These are phyloP conservation scores for Acrobasis repandana DNA, from an alignment of 2,888 invertebrate genomes.

Conservation along the genomic window DNA sequence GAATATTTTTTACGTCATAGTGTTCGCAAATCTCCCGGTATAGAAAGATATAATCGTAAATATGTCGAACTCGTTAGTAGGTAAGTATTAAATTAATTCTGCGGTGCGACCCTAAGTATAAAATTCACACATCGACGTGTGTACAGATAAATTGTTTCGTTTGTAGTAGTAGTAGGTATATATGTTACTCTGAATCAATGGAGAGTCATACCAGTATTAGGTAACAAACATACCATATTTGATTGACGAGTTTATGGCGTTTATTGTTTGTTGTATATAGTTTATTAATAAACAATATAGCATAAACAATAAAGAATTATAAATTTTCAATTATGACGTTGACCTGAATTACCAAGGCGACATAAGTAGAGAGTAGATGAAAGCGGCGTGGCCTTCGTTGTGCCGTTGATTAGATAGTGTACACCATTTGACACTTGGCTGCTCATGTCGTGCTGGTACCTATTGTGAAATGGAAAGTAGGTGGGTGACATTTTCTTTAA, in stretches of 20 bases:
- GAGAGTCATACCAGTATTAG: not conserved
- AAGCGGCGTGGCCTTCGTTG: slow-evolving; percentile 16
- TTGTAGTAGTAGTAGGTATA: too few relatives aligned
- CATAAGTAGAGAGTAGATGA: slow-evolving; percentile 18
- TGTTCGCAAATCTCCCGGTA: too few relatives aligned
- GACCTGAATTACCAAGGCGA: slow-evolving; percentile 19
- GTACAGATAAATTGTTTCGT: too few relatives aligned
- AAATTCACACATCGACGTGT: too few relatives aligned
- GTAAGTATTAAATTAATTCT: too few relatives aligned
- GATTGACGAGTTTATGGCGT: not conserved
- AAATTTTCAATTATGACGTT: slow-evolving; percentile 15
- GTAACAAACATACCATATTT: not conserved
- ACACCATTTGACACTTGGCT: slow-evolving; percentile 16
- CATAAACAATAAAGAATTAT: slow-evolving; percentile 15
- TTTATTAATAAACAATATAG: slow-evolving; percentile 6
- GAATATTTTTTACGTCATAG: too few relatives aligned
- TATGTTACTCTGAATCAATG: too few relatives aligned
- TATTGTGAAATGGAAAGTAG: slow-evolving; percentile 12
- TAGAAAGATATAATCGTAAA: too few relatives aligned
- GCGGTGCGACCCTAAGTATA: too few relatives aligned
- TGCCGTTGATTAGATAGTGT: slow-evolving; percentile 16
- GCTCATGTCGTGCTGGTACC: slow-evolving; percentile 16
- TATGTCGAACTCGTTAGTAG: too few relatives aligned
- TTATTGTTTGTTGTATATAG: too few relatives aligned
- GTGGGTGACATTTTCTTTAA: not conserved